Percentiles rank a stretch among this genome's conserved stretches.
Conservation (phyloP, 2,113 vertebrate genomes). For the Oreocharis arfaki region DNA sequence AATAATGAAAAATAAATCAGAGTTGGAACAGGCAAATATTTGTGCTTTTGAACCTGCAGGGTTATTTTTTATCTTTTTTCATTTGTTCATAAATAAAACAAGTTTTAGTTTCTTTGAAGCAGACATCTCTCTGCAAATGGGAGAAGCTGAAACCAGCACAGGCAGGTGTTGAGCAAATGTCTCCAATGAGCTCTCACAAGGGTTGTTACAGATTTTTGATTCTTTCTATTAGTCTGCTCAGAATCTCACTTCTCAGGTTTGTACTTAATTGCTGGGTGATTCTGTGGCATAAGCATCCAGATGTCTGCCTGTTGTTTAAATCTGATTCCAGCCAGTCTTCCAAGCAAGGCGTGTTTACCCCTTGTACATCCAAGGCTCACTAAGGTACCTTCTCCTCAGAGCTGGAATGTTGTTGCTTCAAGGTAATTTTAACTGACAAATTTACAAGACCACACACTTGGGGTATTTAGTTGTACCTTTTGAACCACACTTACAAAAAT, state of each 20-base stretch:
- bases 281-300: neutral
- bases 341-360: neutral
- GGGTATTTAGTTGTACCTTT: neutral
- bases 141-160: neutral
- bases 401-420: neutral
- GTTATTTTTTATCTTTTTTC: neutral
- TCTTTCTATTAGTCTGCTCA: neutral
- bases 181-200: neutral
- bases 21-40: neutral
- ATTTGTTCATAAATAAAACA: neutral
- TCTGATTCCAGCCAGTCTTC: neutral
- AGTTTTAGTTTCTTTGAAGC: neutral
- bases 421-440: neutral
- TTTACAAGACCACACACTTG: neutral
- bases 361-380: neutral
- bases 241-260: constrained; percentile 3
- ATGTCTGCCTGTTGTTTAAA: neutral
- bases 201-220: neutral
- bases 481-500: neutral
- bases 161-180: constrained; percentile 17
- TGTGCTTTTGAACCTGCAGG: neutral
- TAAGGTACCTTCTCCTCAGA: neutral
- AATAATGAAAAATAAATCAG: neutral
- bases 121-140: neutral
- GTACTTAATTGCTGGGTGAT: neutral